Evolutionary conservation across 2,888 invertebrate genomes (phyloP).

Genomic region (Laspeyria flexula): DNA sequence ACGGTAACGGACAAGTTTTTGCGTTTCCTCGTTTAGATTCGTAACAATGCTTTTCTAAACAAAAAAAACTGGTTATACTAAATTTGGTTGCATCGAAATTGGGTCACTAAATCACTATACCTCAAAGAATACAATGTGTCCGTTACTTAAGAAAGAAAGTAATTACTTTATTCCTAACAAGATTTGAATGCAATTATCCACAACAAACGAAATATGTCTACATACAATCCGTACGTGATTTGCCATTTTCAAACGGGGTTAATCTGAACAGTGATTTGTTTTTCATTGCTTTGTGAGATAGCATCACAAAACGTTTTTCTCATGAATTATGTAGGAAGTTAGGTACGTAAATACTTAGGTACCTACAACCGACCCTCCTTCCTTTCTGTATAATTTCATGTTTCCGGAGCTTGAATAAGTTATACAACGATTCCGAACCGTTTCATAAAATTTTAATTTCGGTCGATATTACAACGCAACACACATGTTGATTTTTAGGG

Average conservation of each 20-base stretch:
- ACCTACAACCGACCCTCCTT: constrained; percentile 63
- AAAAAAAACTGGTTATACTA: constrained; percentile 61
- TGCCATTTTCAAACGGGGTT: constrained; percentile 27
- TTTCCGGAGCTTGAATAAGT: constrained; percentile 77
- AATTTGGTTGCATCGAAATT: constrained; percentile 58
- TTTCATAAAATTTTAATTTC: constrained; percentile 71
- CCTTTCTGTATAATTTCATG: constrained; percentile 73
- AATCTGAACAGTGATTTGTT: constrained; percentile 30
- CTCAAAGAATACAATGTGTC: constrained; percentile 46
- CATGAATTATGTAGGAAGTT: constrained; percentile 63
- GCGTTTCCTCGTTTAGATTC: constrained; percentile 57
- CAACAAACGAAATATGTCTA: constrained; percentile 19
- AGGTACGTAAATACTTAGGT: constrained; percentile 34
- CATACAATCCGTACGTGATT: constrained; percentile 23
- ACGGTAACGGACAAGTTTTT: constrained; percentile 70
- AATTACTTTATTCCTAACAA: constrained; percentile 47
- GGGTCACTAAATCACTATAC: constrained; percentile 55
- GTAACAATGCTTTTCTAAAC: constrained; percentile 58
- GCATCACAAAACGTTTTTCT: constrained; percentile 39
- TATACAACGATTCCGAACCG: constrained; percentile 63
- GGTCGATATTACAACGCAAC: constrained; percentile 50
- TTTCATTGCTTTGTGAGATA: constrained; percentile 28
- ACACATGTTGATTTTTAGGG: constrained; percentile 21
- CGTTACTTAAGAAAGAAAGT: constrained; percentile 45
- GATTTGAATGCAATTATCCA: constrained; percentile 32